These are phyloP conservation scores for Urocynchramus pylzowi DNA, from an alignment of 2,113 vertebrate genomes.

Conservation along the genomic window DNA sequence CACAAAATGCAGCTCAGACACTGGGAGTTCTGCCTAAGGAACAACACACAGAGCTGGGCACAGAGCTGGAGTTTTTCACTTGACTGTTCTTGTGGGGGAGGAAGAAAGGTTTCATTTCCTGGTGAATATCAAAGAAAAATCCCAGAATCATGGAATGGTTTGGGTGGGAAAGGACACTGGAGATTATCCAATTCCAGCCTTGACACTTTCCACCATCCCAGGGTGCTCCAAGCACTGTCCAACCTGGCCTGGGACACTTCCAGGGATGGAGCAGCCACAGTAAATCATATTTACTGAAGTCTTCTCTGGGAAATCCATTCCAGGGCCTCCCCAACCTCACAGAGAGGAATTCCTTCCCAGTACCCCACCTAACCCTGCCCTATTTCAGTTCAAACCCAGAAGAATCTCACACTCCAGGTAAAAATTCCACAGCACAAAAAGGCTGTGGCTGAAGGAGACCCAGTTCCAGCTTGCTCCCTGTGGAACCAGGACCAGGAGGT, in stretches of 20 bases:
- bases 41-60: fast-evolving
- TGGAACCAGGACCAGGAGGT: fast-evolving
- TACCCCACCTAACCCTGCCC: neutral
- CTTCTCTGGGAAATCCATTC: neutral
- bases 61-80: neutral
- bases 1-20: neutral
- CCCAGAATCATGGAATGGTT: neutral
- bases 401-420: neutral
- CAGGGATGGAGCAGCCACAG: neutral
- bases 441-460: neutral
- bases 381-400: neutral
- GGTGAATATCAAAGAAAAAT: neutral
- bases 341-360: neutral
- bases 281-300: neutral
- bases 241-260: neutral
- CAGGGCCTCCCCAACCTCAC: neutral
- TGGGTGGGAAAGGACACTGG: neutral
- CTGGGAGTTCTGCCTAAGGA: neutral
- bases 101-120: neutral
- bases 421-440: neutral
- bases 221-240: fast-evolving
- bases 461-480: neutral
- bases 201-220: neutral
- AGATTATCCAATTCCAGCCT: neutral
- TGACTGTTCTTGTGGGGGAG: neutral